Evolutionary conservation across 2,797 vertebrate species (phyloP), one percentile per base, ranked within the genome.

Genomic region (Coreius guichenoti): DNA sequence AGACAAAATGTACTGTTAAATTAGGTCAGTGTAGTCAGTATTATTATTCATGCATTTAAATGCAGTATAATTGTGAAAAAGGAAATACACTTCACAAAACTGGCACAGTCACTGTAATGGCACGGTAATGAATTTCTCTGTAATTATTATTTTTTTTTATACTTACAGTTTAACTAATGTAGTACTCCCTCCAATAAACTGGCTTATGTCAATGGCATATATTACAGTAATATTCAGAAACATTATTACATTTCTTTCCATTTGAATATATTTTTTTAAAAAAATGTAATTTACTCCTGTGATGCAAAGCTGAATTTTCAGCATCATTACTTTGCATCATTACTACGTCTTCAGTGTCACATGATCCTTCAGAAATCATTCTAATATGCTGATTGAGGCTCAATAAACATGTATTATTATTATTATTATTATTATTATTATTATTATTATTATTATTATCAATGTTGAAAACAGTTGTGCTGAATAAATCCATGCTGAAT

Each of bases 1-100:
- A 77, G 51, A 77, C 51, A 77, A 33, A 51, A 77, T 77, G 51
- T 77, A 39, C 51, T 17, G 33, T 58, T 77, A 26, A 77, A 39
- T 39, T 56, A 6, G 51, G 33, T 58, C 33, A 58, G 31, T 39
- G 21, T 19, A 54, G 29, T 36, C 12, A 36, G 31, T 39, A 14
- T 39, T 77, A n/a, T 33, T 33, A 23, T 54, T 54, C 19, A 75
- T 75, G 6, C 3, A 58, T 77, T 77, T 4, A 31, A 33, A 58
- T 77, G 21, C 54, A n/a, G 31, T 36, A 23, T 16, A 56, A 36
- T 76, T 56, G 29, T 36, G 21, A 56, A 76, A n/a, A 76, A 36
- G 49, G 74, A 36, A 36, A 76, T 36, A 76, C 7, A 74, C 26
- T 31, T 54, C 3, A 56, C 58, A 54, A 31, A 77, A 39, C 21